These are phyloP conservation scores for Gastracanthus pulcherrimus DNA, from an alignment of 2,888 invertebrate species.

Conservation along the genomic window DNA sequence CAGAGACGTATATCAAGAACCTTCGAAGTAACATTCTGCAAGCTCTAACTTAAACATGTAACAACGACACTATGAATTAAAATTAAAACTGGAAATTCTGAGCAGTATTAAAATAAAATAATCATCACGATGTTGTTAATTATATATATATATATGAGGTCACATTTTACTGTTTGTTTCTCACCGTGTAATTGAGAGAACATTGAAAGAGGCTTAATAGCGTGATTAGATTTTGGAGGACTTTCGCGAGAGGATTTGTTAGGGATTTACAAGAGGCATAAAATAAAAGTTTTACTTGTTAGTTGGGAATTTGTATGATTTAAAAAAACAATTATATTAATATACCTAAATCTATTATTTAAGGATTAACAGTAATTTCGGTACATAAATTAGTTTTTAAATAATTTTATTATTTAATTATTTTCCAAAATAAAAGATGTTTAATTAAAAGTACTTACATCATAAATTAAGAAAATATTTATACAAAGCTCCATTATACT, in stretches of 20 bases:
- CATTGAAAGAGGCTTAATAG: conserved; percentile 28
- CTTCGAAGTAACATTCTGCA: background rate
- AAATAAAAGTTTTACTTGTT: conserved; percentile 1
- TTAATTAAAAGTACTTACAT: no score
- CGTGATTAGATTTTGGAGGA: conserved; percentile 31
- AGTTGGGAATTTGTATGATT: conserved; percentile 12
- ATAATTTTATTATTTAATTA: no score
- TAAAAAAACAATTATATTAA: no score
- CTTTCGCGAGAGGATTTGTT: conserved; percentile 3
- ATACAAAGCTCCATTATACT: no score
- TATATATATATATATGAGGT: background rate
- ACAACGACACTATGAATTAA: background rate
- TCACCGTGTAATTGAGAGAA: conserved; percentile 32
- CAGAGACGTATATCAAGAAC: background rate
- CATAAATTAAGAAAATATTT: no score
- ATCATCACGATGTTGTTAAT: background rate
- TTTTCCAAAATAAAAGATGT: no score
- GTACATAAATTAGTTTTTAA: no score
- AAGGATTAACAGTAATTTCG: no score
- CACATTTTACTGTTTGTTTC: conserved; percentile 2
- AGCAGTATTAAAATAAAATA: background rate
- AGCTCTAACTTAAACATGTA: background rate
- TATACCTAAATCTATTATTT: no score
- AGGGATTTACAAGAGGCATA: conserved; percentile 7
- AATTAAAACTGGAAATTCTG: background rate